Evolutionary conservation across 2,888 invertebrate genomes (phyloP).

Genomic region (Cantharis flavilabris): DNA sequence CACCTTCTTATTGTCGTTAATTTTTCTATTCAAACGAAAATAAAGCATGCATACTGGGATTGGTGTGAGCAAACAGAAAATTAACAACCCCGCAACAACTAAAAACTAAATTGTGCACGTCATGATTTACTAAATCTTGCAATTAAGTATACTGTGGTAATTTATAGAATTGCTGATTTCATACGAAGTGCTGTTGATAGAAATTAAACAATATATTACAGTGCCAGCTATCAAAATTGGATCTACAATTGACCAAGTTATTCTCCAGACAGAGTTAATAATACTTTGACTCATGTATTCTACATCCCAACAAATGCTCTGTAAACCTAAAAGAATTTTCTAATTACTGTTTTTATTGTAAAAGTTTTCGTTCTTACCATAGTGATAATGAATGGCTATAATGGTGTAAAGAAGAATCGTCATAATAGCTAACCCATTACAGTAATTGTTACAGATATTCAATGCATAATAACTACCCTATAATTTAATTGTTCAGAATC

Average conservation of each 20-base stretch:
- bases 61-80: background rate
- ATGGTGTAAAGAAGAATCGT: slow-evolving; percentile 56
- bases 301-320: slow-evolving; percentile 69
- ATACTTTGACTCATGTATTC: slow-evolving; percentile 77
- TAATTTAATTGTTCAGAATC: background rate
- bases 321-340: slow-evolving; percentile 56
- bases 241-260: slow-evolving; percentile 77
- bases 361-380: slow-evolving; percentile 43
- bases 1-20: background rate
- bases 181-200: background rate
- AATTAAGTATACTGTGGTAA: background rate
- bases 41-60: background rate
- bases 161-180: background rate
- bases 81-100: background rate
- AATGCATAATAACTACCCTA: slow-evolving; percentile 58
- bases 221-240: slow-evolving; percentile 64
- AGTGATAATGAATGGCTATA: slow-evolving; percentile 56
- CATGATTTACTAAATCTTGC: background rate
- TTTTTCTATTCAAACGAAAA: background rate
- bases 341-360: background rate
- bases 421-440: slow-evolving; percentile 57
- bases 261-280: slow-evolving; percentile 74
- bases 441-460: slow-evolving; percentile 56
- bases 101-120: background rate
- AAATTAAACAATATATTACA: background rate